These are phyloP conservation scores for Spatulosminthurus flaviceps DNA, from an alignment of 2,888 invertebrate genomes.

Conservation along the genomic window DNA sequence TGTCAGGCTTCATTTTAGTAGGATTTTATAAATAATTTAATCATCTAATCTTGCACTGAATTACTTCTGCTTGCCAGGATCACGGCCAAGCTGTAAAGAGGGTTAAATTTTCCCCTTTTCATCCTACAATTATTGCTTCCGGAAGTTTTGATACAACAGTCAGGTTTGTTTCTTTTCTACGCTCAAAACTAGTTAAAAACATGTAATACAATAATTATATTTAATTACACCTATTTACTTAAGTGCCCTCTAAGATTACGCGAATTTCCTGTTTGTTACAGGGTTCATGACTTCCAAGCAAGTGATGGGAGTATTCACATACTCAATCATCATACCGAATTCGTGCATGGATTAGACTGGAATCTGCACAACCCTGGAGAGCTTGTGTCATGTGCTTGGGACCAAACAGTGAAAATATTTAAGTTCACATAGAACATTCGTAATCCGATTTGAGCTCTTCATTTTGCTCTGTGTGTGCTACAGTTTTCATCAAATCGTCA, in stretches of 20 bases:
- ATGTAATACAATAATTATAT: not conserved
- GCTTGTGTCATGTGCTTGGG: slow-evolving; percentile 87
- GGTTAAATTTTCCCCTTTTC: slow-evolving; percentile 82
- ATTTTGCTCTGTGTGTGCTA: no score
- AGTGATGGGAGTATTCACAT: slow-evolving; percentile 76
- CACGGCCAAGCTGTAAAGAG: slow-evolving; percentile 83
- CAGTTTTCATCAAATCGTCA: no score
- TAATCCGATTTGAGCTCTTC: not conserved
- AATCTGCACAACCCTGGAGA: slow-evolving; percentile 76
- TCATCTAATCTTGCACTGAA: no score
- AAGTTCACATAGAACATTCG: slow-evolving; percentile 67
- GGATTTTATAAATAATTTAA: no score
- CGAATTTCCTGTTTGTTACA: no score
- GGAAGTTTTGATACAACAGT: slow-evolving; percentile 87
- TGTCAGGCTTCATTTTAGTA: no score
- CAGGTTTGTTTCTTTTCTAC: slow-evolving; percentile 67
- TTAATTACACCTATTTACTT: no score
- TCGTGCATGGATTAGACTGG: slow-evolving; percentile 87
- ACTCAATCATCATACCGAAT: slow-evolving; percentile 82
- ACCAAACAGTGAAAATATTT: slow-evolving; percentile 80
- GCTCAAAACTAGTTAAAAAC: not conserved
- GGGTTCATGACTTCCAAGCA: slow-evolving; percentile 81
- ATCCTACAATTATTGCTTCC: slow-evolving; percentile 76
- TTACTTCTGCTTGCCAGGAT: slow-evolving; percentile 67
- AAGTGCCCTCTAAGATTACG: no score